Base-by-base conservation (phyloP, 2,888 invertebrate species). In the Carcina quercana region DNA sequence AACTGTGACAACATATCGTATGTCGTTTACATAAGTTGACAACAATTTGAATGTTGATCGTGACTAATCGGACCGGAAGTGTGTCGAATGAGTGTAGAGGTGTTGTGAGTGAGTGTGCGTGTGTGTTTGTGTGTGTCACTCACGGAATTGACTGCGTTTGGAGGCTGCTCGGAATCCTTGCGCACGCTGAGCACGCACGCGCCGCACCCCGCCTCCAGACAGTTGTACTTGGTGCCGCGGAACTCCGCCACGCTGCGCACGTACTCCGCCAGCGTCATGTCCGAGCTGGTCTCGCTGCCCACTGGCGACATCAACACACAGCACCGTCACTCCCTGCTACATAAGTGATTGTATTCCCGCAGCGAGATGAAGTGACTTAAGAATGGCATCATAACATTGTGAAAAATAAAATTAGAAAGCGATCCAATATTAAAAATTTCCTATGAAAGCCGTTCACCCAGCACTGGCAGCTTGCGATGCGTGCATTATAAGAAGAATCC, bases 191-290 rank as follows among this genome's bases (percentile, higher is more conserved):
- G 87, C 13, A 86, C 65, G 50, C 91, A 91, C 2, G 85, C 85
- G 0, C 91, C 91, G 49, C 91, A 91, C 11, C 90, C 90, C 0
- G 89, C 91, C 56, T 90, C 89, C n/a, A 76, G 72, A 41, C 90
- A 90, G 88, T 89, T 89, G 36, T 73, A 79, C 62, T 90, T 90
- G 3, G 90, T 91, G 5, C 90, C 90, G 5, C 82, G 86, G 2
- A 89, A 59, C 32, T 85, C 75, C 11, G 86, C 68, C 34, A 64
- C 49, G n/a, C n/a, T n/a, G 1, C 91, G 71, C 11, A 91, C 67
- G 50, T 86, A 89, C 12, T 80, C 72, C 47, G 88, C 83, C 5
- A 89, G 67, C 1, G 85, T 75, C 2, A n/a, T n/a, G n/a, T n/a
- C n/a, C n/a, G n/a, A n/a, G n/a, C n/a, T n/a, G n/a, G n/a, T n/a